Evolutionary conservation across 2,797 vertebrate species (phyloP).

Genomic region (Anguilla obscura): DNA sequence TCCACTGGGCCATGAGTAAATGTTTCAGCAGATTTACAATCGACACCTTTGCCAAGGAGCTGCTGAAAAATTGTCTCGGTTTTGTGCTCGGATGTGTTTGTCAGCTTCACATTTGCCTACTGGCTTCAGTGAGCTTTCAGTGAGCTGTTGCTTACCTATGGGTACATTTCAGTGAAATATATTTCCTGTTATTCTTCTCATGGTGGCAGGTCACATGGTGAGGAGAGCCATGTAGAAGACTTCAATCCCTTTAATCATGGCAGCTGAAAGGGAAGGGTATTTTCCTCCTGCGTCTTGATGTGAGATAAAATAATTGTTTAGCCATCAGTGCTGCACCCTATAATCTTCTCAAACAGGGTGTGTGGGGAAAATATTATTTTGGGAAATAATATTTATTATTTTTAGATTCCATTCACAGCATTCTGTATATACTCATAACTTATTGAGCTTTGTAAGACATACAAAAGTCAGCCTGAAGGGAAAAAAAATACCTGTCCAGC

Average conservation of each 20-base stretch:
- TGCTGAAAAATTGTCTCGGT: not conserved
- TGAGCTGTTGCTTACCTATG: not conserved
- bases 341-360: not conserved
- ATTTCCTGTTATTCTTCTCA: not conserved
- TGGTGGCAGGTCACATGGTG: not conserved
- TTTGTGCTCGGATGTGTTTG: conserved; percentile 11
- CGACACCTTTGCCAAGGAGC: not conserved
- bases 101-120: not conserved
- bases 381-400: not conserved
- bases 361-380: not conserved
- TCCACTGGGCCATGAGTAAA: not conserved
- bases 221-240: not conserved
- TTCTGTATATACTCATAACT: not conserved
- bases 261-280: not conserved
- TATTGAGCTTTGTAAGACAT: not conserved
- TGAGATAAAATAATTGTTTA: not conserved
- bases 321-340: not conserved
- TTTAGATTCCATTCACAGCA: not conserved
- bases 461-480: not conserved
- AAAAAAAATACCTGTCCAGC: not conserved
- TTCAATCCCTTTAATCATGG: not conserved
- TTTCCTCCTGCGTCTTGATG: not conserved
- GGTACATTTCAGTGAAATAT: not conserved
- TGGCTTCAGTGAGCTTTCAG: not conserved
- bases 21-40: not conserved